These are phyloP conservation scores for Yoshiicerus persimilis DNA, from an alignment of 1,140 invertebrate genomes.

Conservation along the genomic window DNA sequence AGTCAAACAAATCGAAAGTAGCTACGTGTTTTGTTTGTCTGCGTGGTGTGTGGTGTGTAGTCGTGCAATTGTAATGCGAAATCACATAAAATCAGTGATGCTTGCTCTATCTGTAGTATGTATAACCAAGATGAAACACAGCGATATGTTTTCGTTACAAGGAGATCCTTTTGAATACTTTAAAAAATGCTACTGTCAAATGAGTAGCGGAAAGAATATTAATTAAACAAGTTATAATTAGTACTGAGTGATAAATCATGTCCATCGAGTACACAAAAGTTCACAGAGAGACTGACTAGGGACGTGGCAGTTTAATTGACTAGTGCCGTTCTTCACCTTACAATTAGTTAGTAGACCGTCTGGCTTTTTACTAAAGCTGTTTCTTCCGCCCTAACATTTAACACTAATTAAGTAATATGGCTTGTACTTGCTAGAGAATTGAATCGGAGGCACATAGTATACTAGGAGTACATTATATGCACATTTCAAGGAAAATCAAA, in stretches of 20 bases:
- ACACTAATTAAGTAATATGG: not conserved
- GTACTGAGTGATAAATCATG: not conserved
- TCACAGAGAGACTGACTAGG: conserved; percentile 2
- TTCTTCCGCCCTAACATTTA: not conserved
- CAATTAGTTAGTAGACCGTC: not conserved
- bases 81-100: not conserved
- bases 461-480: not conserved
- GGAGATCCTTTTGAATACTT: conserved; percentile 7
- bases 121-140: conserved; percentile 14
- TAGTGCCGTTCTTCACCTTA: conserved; percentile 3
- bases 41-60: too few relatives aligned
- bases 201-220: not conserved
- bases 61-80: not conserved
- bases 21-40: not conserved
- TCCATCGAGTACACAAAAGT: not conserved
- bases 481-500: not conserved
- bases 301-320: conserved; percentile 1
- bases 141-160: conserved; percentile 13
- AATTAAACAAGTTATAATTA: not conserved
- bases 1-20: not conserved
- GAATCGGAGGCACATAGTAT: not conserved
- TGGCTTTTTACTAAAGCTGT: not conserved
- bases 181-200: not conserved
- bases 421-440: not conserved
- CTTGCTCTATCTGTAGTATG: not conserved